A percentile compares a stretch with the other conserved stretches of the same genome.
Evolutionary conservation across 2,113 vertebrate genomes (phyloP).

Genomic region (Salvelinus sp.): DNA sequence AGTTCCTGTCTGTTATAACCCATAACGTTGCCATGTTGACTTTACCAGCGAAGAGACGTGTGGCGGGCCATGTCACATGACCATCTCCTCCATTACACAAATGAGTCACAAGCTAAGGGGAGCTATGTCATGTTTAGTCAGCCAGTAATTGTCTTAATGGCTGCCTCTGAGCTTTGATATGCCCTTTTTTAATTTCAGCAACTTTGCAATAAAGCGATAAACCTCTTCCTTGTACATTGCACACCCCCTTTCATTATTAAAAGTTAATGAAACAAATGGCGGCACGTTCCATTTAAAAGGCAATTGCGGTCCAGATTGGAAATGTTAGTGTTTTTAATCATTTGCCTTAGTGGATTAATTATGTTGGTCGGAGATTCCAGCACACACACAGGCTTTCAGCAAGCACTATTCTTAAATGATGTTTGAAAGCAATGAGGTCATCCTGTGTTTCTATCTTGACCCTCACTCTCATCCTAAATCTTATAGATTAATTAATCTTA

Average conservation of each 20-base stretch:
- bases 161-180: constrained; percentile 5
- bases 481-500: too few relatives aligned
- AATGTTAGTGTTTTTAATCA: neutral
- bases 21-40: too few relatives aligned
- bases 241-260: constrained; percentile 3
- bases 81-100: constrained; percentile 7
- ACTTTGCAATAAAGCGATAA: constrained; percentile 15
- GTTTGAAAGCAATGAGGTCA: too few relatives aligned
- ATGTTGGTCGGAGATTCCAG: too few relatives aligned
- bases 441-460: too few relatives aligned
- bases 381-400: too few relatives aligned
- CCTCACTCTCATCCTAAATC: too few relatives aligned
- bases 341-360: too few relatives aligned
- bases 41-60: too few relatives aligned
- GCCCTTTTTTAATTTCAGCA: constrained; percentile 14
- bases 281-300: constrained; percentile 1
- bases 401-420: too few relatives aligned
- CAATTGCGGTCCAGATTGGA: neutral
- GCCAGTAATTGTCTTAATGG: constrained; percentile 21
- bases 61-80: neutral
- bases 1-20: neutral
- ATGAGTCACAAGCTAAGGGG: neutral
- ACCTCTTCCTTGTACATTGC: neutral
- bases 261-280: constrained; percentile 5
- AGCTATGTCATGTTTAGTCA: constrained; percentile 10